Conservation (phyloP, 2,797 vertebrate genomes). For the Gymnothorax reevesii region DNA sequence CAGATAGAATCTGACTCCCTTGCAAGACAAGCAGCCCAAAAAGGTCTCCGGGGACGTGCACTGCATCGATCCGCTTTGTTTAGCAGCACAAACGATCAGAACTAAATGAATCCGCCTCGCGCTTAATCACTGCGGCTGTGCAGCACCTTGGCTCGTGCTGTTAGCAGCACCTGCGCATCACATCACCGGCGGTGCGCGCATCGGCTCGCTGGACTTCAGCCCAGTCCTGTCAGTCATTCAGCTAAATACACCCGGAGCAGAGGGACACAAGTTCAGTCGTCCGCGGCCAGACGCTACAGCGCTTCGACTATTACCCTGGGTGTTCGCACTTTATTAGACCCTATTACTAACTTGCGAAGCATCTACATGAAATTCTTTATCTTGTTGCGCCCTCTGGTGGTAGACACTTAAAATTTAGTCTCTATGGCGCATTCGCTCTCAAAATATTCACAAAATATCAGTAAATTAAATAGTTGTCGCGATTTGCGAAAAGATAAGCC, state of each 20-base stretch:
- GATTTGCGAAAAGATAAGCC: not conserved
- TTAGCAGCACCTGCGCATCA: not conserved
- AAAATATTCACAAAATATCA: not conserved
- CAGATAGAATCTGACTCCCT: constrained; percentile 39
- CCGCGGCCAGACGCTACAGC: constrained; percentile 45
- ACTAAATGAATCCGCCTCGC: not conserved
- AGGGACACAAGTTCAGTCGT: constrained; percentile 52
- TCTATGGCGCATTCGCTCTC: not conserved
- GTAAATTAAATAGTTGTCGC: not conserved
- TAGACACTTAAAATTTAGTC: not conserved
- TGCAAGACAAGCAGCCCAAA: not conserved
- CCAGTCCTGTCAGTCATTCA: constrained; percentile 8
- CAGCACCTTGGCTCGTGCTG: not conserved
- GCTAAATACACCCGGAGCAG: constrained; percentile 46
- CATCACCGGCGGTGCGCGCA: not conserved
- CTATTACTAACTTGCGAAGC: not conserved
- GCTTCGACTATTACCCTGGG: not conserved
- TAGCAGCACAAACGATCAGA: not conserved
- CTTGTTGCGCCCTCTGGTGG: constrained; percentile 22
- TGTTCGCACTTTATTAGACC: not conserved
- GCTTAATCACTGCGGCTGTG: not conserved
- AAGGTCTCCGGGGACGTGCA: not conserved
- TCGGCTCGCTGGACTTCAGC: not conserved
- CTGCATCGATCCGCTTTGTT: not conserved
- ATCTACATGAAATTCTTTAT: not conserved